Base-by-base conservation (phyloP, 2,888 invertebrate genomes). In the Ganaspis brasiliensis region DNA sequence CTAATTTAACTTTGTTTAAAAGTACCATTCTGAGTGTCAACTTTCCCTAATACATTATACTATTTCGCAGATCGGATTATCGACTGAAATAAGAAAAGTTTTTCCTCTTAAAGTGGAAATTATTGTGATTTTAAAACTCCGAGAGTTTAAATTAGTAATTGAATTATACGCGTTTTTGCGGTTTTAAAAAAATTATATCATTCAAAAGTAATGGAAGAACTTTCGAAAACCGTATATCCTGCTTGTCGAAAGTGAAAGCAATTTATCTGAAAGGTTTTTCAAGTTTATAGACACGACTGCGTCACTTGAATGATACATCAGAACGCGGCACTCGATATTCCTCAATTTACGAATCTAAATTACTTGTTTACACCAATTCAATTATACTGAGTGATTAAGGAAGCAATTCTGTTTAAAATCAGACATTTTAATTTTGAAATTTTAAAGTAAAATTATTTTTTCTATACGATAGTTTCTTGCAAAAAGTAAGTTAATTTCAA, bases 1-100 rank as follows among this genome's bases (percentile, higher is more conserved):
- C 67, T 67, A 67, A 67, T 67, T 67, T 45, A 67, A 67, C 67
- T 67, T 67, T 67, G 67, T 67, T 45, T 67, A 67, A 67, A 67
- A 67, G 67, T 67, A 21, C 67, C 67, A 67, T 67, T 67, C 45
- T n/a, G 24, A 67, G 40, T 67, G 67, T 45, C 67, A 45, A 67
- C 67, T 67, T 67, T 67, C n/a, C 9, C 40, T 45, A 67, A 45
- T 45, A 40, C 67, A 67, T 67, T 67, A n/a, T 40, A 67, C 67
- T 45, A 67, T 67, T 67, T 67, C 63, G 67, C 8, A 9, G 24
- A 67, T 67, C 24, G 24, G 24, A 67, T 67, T 67, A 67, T 67
- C 45, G 24, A 67, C 24, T 24, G 9, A 67, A 67, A 61, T 19
- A 37, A 21, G 37, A 5, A 45, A 67, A 45, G 24, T 45, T 45